These are phyloP conservation scores for Pagrus major DNA, from an alignment of 2,113 vertebrate species.

Conservation along the genomic window DNA sequence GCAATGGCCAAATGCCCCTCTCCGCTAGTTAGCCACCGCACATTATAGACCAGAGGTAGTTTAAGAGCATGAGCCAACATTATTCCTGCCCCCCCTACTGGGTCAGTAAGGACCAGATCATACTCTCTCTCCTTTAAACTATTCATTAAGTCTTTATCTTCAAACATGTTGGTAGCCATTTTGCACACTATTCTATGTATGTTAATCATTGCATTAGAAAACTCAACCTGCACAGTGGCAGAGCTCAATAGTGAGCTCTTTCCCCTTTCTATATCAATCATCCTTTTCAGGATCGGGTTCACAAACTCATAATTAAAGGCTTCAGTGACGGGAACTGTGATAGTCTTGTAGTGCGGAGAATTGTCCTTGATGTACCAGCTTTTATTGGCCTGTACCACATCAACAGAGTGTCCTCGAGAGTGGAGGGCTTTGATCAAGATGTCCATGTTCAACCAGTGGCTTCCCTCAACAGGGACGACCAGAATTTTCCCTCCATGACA, in stretches of 20 bases:
- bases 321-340: slow-evolving; percentile 68
- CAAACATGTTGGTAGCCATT: slow-evolving; percentile 69
- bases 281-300: slow-evolving; percentile 52
- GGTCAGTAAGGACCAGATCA: slow-evolving; percentile 82
- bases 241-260: slow-evolving; percentile 43
- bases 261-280: slow-evolving; percentile 67
- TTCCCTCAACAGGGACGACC: slow-evolving; percentile 79
- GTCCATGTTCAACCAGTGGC: slow-evolving; percentile 85
- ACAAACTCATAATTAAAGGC: slow-evolving; percentile 73
- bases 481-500: slow-evolving; percentile 71
- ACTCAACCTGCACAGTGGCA: slow-evolving; percentile 65
- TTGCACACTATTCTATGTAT: slow-evolving; percentile 64
- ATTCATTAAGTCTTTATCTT: slow-evolving; percentile 68
- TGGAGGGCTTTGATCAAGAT: slow-evolving; percentile 77
- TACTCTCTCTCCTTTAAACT: slow-evolving; percentile 65
- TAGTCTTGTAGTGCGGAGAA: slow-evolving; percentile 63
- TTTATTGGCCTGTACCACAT: slow-evolving; percentile 66
- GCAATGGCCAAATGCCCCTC: slow-evolving; percentile 77
- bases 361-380: slow-evolving; percentile 81
- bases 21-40: slow-evolving; percentile 72
- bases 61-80: slow-evolving; percentile 76
- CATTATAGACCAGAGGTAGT: slow-evolving; percentile 78
- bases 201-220: slow-evolving; percentile 63
- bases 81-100: slow-evolving; percentile 68
- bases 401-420: slow-evolving; percentile 68